Percentiles rank a stretch among this genome's conserved stretches.
Conservation (phyloP, 2,888 invertebrate species). For the Noctua janthe region DNA sequence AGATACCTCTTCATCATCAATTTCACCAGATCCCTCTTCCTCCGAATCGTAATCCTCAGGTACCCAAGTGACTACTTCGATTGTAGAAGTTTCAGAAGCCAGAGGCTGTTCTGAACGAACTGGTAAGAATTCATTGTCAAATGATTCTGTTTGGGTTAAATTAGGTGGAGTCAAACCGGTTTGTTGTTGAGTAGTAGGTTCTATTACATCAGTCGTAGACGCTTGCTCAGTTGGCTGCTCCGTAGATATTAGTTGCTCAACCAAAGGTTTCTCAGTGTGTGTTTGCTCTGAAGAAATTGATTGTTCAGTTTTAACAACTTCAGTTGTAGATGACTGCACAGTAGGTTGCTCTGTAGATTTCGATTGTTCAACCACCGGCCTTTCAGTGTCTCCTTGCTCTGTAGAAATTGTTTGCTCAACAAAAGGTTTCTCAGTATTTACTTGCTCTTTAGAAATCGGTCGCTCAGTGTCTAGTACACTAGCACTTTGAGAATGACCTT, state of each 20-base stretch:
- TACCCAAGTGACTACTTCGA: background rate
- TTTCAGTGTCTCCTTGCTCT: background rate
- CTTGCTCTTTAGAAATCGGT: background rate
- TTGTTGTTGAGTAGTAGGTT: too few species aligned
- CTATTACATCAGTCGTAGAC: too few species aligned
- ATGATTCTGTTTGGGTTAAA: background rate
- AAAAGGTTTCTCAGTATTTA: background rate
- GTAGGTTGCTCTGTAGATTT: background rate
- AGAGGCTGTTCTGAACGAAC: background rate
- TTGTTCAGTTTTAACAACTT: too few species aligned
- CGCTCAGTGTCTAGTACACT: background rate
- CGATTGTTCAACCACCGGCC: background rate
- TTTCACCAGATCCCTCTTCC: constrained; percentile 24
- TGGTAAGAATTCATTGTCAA: background rate
- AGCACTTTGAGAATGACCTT: background rate
- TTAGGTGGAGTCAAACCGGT: too few species aligned
- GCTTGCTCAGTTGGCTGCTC: too few species aligned
- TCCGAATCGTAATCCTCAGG: constrained; percentile 34
- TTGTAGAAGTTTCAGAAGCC: background rate
- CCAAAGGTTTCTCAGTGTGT: too few species aligned
- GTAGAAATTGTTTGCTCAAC: background rate
- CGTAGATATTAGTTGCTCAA: too few species aligned
- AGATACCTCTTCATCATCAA: background rate
- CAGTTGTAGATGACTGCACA: background rate
- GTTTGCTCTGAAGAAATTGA: too few species aligned